Percentiles rank a stretch among this genome's conserved stretches.
Evolutionary conservation across 23 tunicate genomes (phyloP).

Genomic region (Trididemnum clinides): DNA sequence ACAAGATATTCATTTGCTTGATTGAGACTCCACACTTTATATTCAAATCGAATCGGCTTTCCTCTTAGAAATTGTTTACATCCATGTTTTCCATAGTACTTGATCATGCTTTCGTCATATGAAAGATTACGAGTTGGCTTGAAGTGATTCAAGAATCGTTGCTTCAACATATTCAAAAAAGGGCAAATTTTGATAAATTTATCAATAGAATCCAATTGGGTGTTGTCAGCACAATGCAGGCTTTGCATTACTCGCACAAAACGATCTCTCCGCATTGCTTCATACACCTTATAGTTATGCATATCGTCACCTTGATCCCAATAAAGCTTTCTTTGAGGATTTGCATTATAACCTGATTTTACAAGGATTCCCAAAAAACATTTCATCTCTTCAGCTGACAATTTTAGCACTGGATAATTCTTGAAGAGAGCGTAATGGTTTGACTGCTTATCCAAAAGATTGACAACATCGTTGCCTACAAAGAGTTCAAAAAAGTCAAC

Average conservation of each 20-base stretch:
- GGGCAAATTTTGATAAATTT: not conserved
- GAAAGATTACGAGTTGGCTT: not conserved
- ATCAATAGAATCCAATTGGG: not conserved
- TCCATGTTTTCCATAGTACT: constrained; percentile 16
- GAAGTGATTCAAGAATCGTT: not conserved
- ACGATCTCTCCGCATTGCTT: not conserved
- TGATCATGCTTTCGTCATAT: not conserved
- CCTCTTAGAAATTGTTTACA: constrained; percentile 3
- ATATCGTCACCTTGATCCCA: not conserved
- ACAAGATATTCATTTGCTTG: not conserved
- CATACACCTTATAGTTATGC: not conserved
- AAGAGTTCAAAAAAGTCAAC: too few species aligned
- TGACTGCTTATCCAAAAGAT: too few species aligned
- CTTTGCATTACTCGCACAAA: not conserved
- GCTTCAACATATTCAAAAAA: not conserved
- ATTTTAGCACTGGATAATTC: too few species aligned
- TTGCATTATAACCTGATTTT: too few species aligned
- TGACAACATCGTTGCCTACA: too few species aligned
- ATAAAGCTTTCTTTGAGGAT: too few species aligned
- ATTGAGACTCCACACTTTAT: constrained; percentile 10
- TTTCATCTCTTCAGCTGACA: too few species aligned
- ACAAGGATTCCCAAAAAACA: too few species aligned
- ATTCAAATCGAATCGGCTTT: constrained; percentile 8
- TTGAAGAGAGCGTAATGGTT: too few species aligned
- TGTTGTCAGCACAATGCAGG: constrained; percentile 6